phyloP scores from a whole-genome alignment of 2,888 invertebrate species.

The Stenchaetothrips biformis region DNA sequence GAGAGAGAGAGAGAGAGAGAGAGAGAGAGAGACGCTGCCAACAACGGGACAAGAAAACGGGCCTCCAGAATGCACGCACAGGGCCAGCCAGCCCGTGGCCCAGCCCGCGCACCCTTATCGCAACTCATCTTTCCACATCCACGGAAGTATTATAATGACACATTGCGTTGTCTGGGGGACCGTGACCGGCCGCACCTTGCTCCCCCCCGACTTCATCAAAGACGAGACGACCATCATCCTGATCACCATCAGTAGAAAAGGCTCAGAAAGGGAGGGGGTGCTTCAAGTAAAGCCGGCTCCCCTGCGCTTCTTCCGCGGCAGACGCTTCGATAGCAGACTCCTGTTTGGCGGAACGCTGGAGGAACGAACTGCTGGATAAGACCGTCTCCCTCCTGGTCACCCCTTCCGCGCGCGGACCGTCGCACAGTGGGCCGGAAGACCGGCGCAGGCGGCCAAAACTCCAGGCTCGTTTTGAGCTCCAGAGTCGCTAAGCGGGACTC shows the following conservation, averaged over 20 bases:
- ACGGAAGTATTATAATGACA: conserved; percentile 1
- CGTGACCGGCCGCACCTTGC: neutral
- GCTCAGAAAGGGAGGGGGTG: neutral
- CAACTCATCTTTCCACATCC: neutral
- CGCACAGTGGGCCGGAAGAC: no score
- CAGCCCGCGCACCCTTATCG: neutral
- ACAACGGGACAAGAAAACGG: neutral
- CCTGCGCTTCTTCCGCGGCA: no score
- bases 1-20: neutral
- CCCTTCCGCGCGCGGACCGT: no score
- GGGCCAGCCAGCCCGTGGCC: neutral
- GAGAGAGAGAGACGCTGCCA: neutral
- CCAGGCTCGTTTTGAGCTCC: no score
- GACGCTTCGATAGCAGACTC: no score
- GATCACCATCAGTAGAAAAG: neutral
- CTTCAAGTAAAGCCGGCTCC: no score
- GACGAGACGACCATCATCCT: neutral
- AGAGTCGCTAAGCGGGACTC: no score
- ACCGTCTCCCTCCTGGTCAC: no score
- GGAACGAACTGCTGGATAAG: no score
- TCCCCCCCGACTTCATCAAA: neutral
- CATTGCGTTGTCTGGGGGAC: neutral
- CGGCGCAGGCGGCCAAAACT: no score
- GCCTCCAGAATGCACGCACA: neutral
- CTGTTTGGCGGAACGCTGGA: no score